Base-by-base conservation (phyloP, 23 tunicate species). In the Ciona savignyi region DNA sequence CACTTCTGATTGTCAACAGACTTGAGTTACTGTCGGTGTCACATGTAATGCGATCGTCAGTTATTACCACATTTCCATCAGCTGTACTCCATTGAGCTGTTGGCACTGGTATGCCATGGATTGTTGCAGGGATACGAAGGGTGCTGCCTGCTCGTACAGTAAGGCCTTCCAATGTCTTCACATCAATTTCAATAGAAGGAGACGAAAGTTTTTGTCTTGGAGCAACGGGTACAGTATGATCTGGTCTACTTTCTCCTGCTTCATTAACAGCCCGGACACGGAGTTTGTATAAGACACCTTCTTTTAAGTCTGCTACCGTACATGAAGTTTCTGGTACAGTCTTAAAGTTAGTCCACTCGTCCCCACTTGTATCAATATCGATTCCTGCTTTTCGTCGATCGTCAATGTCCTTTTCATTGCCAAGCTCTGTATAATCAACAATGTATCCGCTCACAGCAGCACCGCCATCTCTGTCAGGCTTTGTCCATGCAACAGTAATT, bases 381-480 rank as follows among this genome's bases (percentile, higher is more conserved):
- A 87, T 49, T 20, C 86, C 95, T 25, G 88, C 67, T 35, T 81
- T 81, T 24, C 71, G 48, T 74, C 64, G 49, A 26, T 64, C 79
- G 51, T 87, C 87, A 19, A 81, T 27, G 11, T 87, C 86, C 27
- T 72, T 73, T 61, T 87, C 95, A 26, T 68, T 28, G 21, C 83
- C 95, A 26, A 72, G 35, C 70, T 81, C 87, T 35, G 72, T 65
- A 68, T 76, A 81, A 70, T 86, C 93, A 35, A 86, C 81, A 26
- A 75, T 80, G 70, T 81, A 87, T 25, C 85, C 82, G 4, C 82
- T 33, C 0, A 84, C 75, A 35, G 85, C 60, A 9, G 83, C 61
- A 2, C 97, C 97, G 32, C 90, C 90, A 68, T 90, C 86, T 42
- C 97, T 72, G 64, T 84, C 96, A 9, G 96, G 96, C 68, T 82